phyloP scores from a whole-genome alignment of 2,113 vertebrate genomes.

The Amphiprion percula region DNA sequence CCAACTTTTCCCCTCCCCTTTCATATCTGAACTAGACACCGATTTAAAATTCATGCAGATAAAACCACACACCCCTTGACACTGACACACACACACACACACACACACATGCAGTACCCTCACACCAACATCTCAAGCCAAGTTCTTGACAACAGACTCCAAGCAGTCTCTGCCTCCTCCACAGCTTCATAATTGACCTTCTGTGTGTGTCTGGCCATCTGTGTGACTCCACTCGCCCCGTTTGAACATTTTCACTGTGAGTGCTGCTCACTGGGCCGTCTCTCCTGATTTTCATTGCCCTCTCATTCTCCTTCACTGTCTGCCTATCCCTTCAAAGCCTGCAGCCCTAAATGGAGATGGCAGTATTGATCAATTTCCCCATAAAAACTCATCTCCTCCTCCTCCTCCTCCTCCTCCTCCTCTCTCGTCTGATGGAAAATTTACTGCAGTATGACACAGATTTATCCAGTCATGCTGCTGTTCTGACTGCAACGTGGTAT shows the following conservation, averaged over 20 bases:
- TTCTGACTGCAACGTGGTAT: slow-evolving; percentile 13
- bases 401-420: not conserved
- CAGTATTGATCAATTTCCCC: slow-evolving; percentile 38
- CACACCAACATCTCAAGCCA: slow-evolving; percentile 67
- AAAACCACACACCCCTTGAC: slow-evolving; percentile 36
- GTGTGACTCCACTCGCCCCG: slow-evolving; percentile 49
- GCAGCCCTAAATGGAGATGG: slow-evolving; percentile 51
- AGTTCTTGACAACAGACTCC: slow-evolving; percentile 68
- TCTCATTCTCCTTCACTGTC: slow-evolving; percentile 46
- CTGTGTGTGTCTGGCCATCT: slow-evolving; percentile 68
- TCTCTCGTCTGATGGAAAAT: slow-evolving; percentile 39
- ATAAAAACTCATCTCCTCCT: slow-evolving; percentile 5
- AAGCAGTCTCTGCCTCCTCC: slow-evolving; percentile 71
- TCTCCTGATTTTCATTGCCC: slow-evolving; percentile 38
- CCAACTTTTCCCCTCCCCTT: not conserved
- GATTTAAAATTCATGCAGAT: slow-evolving; percentile 21
- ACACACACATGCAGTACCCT: slow-evolving; percentile 40
- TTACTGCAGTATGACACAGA: slow-evolving; percentile 23
- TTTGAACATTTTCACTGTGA: slow-evolving; percentile 56
- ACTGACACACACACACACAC: slow-evolving; percentile 39
- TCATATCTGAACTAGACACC: slow-evolving; percentile 33
- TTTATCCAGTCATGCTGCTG: slow-evolving; percentile 31
- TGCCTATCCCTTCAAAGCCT: slow-evolving; percentile 23
- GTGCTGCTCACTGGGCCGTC: slow-evolving; percentile 31
- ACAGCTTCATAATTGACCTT: slow-evolving; percentile 71